Conservation (phyloP, 2,113 vertebrate species). For the Meles meles region DNA sequence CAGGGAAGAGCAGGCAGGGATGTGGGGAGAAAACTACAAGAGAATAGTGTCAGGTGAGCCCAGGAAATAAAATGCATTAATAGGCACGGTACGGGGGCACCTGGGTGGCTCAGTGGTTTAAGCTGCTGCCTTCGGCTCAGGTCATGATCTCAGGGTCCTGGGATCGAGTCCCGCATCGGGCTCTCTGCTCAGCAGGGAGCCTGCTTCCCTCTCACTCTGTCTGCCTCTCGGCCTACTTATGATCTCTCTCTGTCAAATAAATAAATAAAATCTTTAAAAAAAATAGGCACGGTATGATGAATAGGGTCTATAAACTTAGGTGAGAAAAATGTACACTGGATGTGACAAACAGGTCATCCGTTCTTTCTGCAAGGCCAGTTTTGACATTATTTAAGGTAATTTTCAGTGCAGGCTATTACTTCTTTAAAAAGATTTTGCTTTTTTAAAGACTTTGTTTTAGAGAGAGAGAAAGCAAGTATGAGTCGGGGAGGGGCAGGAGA, state of each 20-base stretch:
- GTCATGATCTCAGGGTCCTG: too few relatives aligned
- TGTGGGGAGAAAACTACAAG: background rate
- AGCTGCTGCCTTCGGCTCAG: too few relatives aligned
- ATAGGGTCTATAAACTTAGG: background rate
- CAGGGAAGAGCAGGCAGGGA: background rate
- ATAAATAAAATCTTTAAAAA: too few relatives aligned
- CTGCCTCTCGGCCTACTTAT: too few relatives aligned
- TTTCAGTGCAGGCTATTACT: background rate
- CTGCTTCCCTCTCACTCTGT: too few relatives aligned
- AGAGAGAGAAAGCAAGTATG: background rate
- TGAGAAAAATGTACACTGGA: background rate
- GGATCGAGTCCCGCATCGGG: too few relatives aligned
- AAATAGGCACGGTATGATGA: background rate
- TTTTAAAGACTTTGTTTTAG: background rate
- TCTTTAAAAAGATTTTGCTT: background rate
- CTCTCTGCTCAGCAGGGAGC: too few relatives aligned
- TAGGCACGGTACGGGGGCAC: background rate
- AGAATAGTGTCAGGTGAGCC: background rate
- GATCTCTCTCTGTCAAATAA: too few relatives aligned
- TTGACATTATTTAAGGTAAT: background rate
- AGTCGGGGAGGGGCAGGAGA: background rate
- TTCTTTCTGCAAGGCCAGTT: background rate
- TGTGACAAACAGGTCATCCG: background rate
- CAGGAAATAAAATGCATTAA: background rate
- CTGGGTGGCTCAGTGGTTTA: too few relatives aligned